Conservation (phyloP, 2,113 vertebrate genomes). For the Solenodon paradoxus region DNA sequence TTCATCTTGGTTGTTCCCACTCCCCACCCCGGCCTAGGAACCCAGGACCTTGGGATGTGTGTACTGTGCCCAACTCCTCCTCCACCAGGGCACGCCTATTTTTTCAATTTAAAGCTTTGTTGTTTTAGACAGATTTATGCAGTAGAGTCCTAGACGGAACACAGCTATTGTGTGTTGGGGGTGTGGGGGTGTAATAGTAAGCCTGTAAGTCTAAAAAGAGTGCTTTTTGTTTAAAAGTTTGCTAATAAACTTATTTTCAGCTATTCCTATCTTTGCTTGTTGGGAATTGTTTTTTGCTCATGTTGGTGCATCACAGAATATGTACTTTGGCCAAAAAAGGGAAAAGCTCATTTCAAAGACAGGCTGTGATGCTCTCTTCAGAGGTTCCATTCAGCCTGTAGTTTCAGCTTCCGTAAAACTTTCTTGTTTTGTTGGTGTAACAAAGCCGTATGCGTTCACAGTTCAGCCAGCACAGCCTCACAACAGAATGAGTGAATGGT, state of each 20-base stretch:
- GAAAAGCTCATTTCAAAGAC: conserved; percentile 19
- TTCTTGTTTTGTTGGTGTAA: conserved; percentile 53
- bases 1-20: too few species aligned
- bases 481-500: neutral
- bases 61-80: too few species aligned
- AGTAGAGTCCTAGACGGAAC: neutral
- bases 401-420: conserved; percentile 42
- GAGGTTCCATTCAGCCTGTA: conserved; percentile 25
- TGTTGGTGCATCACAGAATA: conserved; percentile 51
- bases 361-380: neutral
- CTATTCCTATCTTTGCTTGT: conserved; percentile 71
- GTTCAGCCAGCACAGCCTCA: neutral
- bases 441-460: neutral
- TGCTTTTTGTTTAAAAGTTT: conserved; percentile 66
- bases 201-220: conserved; percentile 38
- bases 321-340: neutral
- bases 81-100: too few species aligned
- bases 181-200: neutral
- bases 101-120: conserved; percentile 21
- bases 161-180: conserved; percentile 15
- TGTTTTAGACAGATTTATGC: conserved; percentile 49
- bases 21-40: too few species aligned
- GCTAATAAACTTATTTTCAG: conserved; percentile 60
- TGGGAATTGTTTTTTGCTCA: conserved; percentile 56
- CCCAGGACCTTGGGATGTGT: too few species aligned